These are phyloP conservation scores for Urocolius indicus DNA, from an alignment of 2,113 vertebrate genomes.

Conservation along the genomic window DNA sequence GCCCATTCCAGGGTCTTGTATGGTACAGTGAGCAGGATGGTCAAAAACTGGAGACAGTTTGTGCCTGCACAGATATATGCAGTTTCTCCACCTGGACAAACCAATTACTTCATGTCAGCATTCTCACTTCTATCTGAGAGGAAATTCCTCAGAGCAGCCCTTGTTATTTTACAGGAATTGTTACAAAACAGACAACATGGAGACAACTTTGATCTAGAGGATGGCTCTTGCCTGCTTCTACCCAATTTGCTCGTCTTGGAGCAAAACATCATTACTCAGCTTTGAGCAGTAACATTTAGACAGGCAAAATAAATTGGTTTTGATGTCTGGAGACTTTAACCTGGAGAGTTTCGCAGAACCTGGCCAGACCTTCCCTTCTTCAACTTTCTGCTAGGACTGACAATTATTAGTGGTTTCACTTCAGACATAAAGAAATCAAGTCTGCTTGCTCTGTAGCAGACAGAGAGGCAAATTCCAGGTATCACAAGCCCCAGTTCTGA, in stretches of 20 bases:
- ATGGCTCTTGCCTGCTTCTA: background rate
- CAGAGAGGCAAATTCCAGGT: background rate
- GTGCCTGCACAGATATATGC: background rate
- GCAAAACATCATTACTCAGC: background rate
- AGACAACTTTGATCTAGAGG: background rate
- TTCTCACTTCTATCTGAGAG: background rate
- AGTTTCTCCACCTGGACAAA: background rate
- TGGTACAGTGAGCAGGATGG: background rate
- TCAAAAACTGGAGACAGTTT: background rate
- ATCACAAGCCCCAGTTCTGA: background rate
- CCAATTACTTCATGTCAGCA: background rate
- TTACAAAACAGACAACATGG: background rate
- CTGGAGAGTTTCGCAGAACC: background rate
- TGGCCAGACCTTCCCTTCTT: background rate
- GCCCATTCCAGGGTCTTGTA: background rate
- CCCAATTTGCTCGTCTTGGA: background rate
- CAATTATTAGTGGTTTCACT: background rate
- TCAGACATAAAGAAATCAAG: background rate
- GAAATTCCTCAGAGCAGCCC: background rate
- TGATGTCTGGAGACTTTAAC: background rate
- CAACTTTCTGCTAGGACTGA: background rate
- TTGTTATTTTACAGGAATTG: background rate
- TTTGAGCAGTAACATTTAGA: background rate
- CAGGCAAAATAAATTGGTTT: slow-evolving; percentile 30
- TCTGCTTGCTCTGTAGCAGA: background rate